Evolutionary conservation across 2,113 vertebrate species (phyloP).

Genomic region (Stercorarius parasiticus): DNA sequence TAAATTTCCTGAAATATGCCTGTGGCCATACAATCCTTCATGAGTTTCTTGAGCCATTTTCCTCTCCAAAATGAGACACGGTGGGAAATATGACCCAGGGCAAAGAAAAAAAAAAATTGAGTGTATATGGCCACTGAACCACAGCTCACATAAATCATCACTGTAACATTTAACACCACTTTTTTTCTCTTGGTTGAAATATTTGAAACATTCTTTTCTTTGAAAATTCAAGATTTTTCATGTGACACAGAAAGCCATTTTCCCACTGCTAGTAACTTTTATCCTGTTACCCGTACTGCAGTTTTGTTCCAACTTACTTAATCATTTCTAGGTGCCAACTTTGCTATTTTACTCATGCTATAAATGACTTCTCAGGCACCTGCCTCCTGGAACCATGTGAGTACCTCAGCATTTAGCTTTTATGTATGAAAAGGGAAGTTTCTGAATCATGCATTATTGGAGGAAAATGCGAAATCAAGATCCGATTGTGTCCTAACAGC

Average conservation of each 20-base stretch:
- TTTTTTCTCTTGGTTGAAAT: neutral
- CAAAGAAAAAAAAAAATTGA: neutral
- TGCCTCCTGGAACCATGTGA: neutral
- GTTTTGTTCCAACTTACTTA: constrained; percentile 2
- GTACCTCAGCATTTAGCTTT: neutral
- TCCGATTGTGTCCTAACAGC: neutral
- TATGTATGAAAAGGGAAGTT: neutral
- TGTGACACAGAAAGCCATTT: neutral
- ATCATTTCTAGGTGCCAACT: neutral
- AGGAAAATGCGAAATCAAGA: neutral
- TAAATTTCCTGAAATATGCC: neutral
- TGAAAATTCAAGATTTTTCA: constrained; percentile 13
- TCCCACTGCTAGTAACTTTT: neutral
- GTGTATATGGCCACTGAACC: neutral
- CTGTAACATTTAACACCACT: neutral
- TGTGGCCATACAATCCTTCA: neutral
- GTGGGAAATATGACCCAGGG: neutral
- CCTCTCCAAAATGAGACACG: neutral
- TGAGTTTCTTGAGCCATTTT: neutral
- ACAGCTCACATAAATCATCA: neutral
- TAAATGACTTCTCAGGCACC: neutral
- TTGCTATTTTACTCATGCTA: neutral
- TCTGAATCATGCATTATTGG: neutral
- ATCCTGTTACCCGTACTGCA: neutral
- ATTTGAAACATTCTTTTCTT: neutral